A percentile compares a stretch with the other conserved stretches of the same genome.
Conservation (phyloP, 2,888 invertebrate genomes). For the Beris chalybata region DNA sequence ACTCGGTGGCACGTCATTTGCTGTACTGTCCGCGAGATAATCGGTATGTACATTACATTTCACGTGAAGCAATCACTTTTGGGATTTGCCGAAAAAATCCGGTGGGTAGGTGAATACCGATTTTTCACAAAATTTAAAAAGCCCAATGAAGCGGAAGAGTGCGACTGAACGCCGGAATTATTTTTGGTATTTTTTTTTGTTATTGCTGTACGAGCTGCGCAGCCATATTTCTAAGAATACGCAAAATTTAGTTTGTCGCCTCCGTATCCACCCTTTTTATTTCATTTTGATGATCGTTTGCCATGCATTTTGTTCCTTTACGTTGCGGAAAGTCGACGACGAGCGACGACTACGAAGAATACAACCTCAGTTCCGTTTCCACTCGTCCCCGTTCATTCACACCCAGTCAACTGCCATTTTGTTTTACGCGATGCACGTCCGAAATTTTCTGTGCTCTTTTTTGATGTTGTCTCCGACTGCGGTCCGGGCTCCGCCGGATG, state of each 20-base stretch:
- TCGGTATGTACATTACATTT: too few relatives aligned
- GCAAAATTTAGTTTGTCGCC: background rate
- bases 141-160: too few relatives aligned
- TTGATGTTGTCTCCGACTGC: constrained; percentile 13
- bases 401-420: constrained; percentile 51
- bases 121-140: too few relatives aligned
- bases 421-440: constrained; percentile 48
- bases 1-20: constrained; percentile 28
- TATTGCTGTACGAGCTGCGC: too few relatives aligned
- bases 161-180: too few relatives aligned
- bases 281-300: background rate
- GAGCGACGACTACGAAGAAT: constrained; percentile 28
- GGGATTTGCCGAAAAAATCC: too few relatives aligned
- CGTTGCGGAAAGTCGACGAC: constrained; percentile 24
- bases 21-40: background rate
- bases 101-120: too few relatives aligned
- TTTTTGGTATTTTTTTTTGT: too few relatives aligned
- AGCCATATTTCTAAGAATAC: too few relatives aligned
- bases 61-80: too few relatives aligned
- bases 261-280: background rate
- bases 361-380: constrained; percentile 31
- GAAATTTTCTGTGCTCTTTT: constrained; percentile 59
- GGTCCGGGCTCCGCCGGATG: constrained; percentile 10
- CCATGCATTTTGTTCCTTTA: constrained; percentile 10
- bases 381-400: constrained; percentile 42